phyloP scores from a whole-genome alignment of 2,113 vertebrate species.

The Tragelaphus strepsiceros region DNA sequence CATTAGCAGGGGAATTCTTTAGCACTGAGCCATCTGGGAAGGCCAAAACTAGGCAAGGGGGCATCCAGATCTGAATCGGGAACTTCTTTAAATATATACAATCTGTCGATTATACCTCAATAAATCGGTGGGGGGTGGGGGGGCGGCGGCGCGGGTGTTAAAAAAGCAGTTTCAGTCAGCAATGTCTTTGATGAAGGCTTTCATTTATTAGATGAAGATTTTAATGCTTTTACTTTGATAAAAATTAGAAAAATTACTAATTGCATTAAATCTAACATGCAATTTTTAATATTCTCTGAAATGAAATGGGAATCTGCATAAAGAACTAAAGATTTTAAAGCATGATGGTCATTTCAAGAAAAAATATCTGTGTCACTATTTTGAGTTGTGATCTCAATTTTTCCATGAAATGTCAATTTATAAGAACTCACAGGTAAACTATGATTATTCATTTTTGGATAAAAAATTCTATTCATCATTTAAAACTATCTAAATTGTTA shows the following conservation, averaged over 20 bases:
- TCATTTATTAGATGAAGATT: background rate
- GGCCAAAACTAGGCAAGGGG: too few species aligned
- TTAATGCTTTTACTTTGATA: background rate
- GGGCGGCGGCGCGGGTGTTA: background rate
- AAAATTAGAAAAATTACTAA: background rate
- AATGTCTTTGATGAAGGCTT: background rate
- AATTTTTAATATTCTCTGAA: background rate
- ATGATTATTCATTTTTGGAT: background rate
- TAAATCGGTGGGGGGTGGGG: rapidly evolving
- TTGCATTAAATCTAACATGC: background rate
- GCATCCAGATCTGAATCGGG: too few species aligned
- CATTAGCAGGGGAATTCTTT: too few species aligned
- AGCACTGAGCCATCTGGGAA: too few species aligned
- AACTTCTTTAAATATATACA: background rate
- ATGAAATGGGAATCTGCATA: background rate
- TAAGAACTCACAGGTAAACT: background rate
- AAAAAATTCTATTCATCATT: background rate
- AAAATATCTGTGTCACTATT: background rate
- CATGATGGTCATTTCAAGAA: background rate
- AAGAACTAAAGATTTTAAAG: background rate
- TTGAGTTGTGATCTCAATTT: background rate
- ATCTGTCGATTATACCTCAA: background rate
- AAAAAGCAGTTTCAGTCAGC: background rate
- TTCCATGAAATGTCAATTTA: background rate
- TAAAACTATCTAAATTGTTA: background rate